phyloP scores from a whole-genome alignment of 1,140 invertebrate genomes.

The Maniola jurtina region DNA sequence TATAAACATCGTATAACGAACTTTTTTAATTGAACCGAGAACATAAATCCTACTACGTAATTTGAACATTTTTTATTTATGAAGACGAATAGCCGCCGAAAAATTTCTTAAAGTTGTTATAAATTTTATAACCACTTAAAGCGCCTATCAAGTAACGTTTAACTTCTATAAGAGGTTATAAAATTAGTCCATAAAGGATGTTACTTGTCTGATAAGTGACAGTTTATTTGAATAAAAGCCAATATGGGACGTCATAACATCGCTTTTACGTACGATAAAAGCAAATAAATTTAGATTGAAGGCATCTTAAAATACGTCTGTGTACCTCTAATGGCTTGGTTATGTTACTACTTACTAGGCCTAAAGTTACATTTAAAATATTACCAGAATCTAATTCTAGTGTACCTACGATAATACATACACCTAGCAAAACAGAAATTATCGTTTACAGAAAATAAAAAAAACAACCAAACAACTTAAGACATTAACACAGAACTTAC shows the following conservation, averaged over 20 bases:
- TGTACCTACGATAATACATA: no score
- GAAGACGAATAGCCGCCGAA: constrained; percentile 28
- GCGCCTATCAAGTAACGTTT: constrained; percentile 32
- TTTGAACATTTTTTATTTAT: constrained; percentile 30
- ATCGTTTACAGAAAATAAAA: no score
- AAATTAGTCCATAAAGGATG: constrained; percentile 39
- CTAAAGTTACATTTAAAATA: not conserved
- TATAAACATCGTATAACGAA: not conserved
- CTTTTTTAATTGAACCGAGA: not conserved
- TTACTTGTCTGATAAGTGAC: constrained; percentile 33
- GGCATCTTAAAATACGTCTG: constrained; percentile 4
- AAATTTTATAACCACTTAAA: constrained; percentile 36
- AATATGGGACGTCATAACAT: constrained; percentile 25
- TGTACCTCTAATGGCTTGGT: not conserved
- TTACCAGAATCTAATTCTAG: no score
- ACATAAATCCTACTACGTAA: constrained; percentile 16
- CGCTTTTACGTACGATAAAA: constrained; percentile 23
- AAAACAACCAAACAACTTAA: no score
- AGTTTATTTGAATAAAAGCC: constrained; percentile 29
- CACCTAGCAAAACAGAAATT: no score
- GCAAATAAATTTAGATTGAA: constrained; percentile 3
- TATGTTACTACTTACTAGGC: not conserved
- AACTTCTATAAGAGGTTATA: constrained; percentile 33
- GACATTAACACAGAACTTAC: no score
- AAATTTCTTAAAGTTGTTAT: constrained; percentile 30